phyloP scores from a whole-genome alignment of 2,113 vertebrate genomes.

The Marmota flaviventris region DNA sequence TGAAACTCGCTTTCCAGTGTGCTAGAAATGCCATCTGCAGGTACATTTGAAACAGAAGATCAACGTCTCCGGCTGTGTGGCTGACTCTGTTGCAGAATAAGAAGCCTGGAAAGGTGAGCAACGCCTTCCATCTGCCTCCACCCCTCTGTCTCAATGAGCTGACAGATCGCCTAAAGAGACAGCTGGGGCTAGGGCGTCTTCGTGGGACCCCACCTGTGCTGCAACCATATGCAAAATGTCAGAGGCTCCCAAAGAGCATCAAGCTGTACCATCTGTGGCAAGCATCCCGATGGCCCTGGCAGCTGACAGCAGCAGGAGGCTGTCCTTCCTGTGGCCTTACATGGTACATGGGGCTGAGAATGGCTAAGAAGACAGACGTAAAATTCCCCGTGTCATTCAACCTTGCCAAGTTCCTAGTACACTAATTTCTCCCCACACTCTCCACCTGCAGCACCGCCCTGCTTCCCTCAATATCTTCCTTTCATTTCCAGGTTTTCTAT shows the following conservation, averaged over 20 bases:
- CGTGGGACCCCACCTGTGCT: constrained; percentile 46
- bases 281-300: constrained; percentile 2
- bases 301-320: constrained; percentile 37
- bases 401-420: constrained; percentile 28
- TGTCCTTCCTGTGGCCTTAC: constrained; percentile 60
- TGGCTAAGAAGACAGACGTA: background rate
- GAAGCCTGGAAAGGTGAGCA: constrained; percentile 53
- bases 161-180: constrained; percentile 63
- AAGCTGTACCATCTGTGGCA: constrained; percentile 59
- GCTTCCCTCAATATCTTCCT: background rate
- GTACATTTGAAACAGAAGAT: constrained; percentile 17
- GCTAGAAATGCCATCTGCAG: background rate
- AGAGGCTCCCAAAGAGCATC: background rate
- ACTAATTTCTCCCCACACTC: background rate
- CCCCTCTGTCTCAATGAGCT: constrained; percentile 12
- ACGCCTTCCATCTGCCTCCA: constrained; percentile 46
- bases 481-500: background rate
- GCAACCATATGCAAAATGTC: constrained; percentile 67
- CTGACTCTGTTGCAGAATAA: constrained; percentile 27
- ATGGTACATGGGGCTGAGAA: background rate
- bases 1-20: background rate
- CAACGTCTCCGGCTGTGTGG: background rate
- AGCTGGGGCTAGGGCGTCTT: constrained; percentile 65
- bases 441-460: background rate
- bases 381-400: background rate